Percentiles rank a stretch among this genome's conserved stretches.
phyloP scores from a whole-genome alignment of 2,888 invertebrate genomes.

The Pterostichus madidus region DNA sequence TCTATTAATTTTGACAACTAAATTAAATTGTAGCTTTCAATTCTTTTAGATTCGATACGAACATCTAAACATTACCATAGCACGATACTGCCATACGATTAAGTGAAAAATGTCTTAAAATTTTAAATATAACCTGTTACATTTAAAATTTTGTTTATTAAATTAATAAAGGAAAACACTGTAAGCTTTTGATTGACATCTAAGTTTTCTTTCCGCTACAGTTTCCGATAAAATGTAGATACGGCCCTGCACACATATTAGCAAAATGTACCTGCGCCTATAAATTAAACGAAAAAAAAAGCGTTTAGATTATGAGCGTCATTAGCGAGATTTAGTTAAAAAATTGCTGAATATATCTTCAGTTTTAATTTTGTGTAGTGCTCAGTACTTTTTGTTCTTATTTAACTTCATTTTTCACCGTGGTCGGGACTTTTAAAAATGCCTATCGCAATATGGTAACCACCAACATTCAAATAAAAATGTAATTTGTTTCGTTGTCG shows the following conservation, averaged over 20 bases:
- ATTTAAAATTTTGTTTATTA: too few species aligned
- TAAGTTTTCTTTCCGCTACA: too few species aligned
- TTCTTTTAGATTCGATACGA: too few species aligned
- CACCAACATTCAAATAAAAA: constrained; percentile 18
- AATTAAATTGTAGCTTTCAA: too few species aligned
- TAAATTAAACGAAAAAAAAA: constrained; percentile 40
- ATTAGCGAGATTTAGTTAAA: constrained; percentile 62
- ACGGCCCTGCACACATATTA: background rate
- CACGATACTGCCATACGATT: too few species aligned
- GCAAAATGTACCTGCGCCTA: constrained; percentile 17
- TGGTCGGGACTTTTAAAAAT: constrained; percentile 12
- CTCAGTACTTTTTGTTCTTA: constrained; percentile 41
- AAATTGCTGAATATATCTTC: constrained; percentile 58
- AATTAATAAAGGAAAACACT: too few species aligned
- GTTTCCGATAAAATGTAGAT: too few species aligned
- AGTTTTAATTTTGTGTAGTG: constrained; percentile 61
- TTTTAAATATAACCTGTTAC: too few species aligned
- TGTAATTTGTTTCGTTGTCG: constrained; percentile 37
- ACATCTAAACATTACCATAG: too few species aligned
- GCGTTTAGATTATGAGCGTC: constrained; percentile 35
- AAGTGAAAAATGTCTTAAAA: too few species aligned
- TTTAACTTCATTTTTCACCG: constrained; percentile 45
- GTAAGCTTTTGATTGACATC: too few species aligned
- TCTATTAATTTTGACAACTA: too few species aligned
- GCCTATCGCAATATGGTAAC: constrained; percentile 16